Percentiles rank a stretch among this genome's conserved stretches.
phyloP scores from a whole-genome alignment of 2,113 vertebrate species.

The Zapus hudsonius region DNA sequence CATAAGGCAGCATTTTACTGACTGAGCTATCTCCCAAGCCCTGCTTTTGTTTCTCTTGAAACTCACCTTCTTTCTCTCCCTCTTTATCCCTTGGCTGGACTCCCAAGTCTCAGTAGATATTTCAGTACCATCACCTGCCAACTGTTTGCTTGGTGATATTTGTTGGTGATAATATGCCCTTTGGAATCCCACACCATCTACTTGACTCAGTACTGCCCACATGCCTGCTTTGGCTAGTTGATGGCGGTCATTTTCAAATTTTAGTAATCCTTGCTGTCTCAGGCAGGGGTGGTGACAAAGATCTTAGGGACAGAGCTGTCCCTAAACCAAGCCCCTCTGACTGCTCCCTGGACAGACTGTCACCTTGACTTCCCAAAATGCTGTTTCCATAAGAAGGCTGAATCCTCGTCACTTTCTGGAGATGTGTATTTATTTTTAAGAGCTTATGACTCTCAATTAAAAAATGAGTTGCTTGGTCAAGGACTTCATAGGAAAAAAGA shows the following conservation, averaged over 20 bases:
- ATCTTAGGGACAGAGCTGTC: background rate
- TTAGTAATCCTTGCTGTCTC: background rate
- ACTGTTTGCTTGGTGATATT: background rate
- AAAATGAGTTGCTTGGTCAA: constrained; percentile 20
- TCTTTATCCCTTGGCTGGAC: background rate
- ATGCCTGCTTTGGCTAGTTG: background rate
- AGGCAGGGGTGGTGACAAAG: too few species aligned
- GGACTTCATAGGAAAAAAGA: background rate
- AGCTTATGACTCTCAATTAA: background rate
- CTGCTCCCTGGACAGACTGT: background rate
- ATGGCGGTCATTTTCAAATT: too few species aligned
- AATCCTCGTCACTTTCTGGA: background rate
- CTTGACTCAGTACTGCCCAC: background rate
- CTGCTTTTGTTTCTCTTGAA: background rate
- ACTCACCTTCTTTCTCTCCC: background rate
- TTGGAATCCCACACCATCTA: background rate
- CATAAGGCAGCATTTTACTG: too few species aligned
- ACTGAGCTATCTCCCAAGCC: too few species aligned
- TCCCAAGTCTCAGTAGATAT: background rate
- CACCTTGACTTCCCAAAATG: background rate
- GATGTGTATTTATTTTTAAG: constrained; percentile 17
- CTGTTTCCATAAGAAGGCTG: background rate
- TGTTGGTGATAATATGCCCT: background rate
- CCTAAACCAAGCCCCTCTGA: background rate
- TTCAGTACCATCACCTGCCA: background rate